Evolutionary conservation across 23 tunicate species (phyloP).

Genomic region (Phallusia fumigata): DNA sequence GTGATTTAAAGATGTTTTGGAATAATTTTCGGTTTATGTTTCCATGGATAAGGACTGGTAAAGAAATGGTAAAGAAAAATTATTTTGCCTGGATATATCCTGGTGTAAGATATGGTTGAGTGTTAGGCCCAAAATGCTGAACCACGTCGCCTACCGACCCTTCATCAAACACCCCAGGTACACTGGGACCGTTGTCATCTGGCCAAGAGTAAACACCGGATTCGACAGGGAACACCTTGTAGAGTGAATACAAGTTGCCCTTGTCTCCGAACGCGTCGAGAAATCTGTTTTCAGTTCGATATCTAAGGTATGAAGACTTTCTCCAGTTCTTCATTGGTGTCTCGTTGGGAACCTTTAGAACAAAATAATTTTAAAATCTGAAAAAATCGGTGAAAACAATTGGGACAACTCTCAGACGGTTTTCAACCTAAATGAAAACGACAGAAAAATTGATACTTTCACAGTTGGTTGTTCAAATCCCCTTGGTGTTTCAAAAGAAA

Average conservation of each 20-base stretch:
- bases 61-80: not conserved
- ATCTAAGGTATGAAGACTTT: constrained; percentile 30
- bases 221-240: constrained; percentile 43
- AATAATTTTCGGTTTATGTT: too few relatives aligned
- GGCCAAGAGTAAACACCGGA: constrained; percentile 9
- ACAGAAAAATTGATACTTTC: too few relatives aligned
- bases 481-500: too few relatives aligned
- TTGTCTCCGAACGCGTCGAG: constrained; percentile 18
- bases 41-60: too few relatives aligned
- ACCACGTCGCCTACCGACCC: not conserved
- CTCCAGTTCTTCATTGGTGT: constrained; percentile 34
- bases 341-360: constrained; percentile 90
- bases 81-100: constrained; percentile 18
- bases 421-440: too few relatives aligned
- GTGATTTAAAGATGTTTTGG: not conserved
- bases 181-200: constrained; percentile 47
- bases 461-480: too few relatives aligned
- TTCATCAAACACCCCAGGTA: constrained; percentile 41
- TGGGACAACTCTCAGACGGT: too few relatives aligned
- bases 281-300: constrained; percentile 41
- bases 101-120: not conserved
- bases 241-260: constrained; percentile 42
- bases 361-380: constrained; percentile 50
- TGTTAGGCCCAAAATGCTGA: constrained; percentile 11
- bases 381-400: too few relatives aligned